Conservation (phyloP, 2,797 vertebrate genomes). For the Erpetoichthys calabaricus region DNA sequence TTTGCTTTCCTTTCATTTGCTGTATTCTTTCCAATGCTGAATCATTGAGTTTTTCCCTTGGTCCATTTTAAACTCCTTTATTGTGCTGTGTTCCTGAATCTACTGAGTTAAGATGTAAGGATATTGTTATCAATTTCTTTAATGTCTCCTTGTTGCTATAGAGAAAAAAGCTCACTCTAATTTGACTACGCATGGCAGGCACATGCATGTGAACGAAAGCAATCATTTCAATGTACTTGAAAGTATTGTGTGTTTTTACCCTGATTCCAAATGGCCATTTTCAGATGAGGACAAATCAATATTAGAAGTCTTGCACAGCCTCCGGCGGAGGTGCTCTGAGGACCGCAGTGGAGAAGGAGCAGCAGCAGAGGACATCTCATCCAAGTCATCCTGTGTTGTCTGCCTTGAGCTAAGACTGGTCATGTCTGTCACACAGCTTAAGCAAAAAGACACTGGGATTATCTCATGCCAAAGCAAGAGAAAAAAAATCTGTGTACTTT, state of each 20-base stretch:
- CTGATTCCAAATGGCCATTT: slow-evolving; percentile 9
- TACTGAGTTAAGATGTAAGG: too few relatives aligned
- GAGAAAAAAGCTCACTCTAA: too few relatives aligned
- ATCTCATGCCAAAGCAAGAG: neutral
- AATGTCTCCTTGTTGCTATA: too few relatives aligned
- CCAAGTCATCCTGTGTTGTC: slow-evolving; percentile 50
- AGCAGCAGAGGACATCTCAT: slow-evolving; percentile 24
- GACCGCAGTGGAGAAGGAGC: slow-evolving; percentile 6
- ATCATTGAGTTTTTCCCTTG: too few relatives aligned
- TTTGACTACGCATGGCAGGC: too few relatives aligned
- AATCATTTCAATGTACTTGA: slow-evolving; percentile 28
- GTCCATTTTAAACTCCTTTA: too few relatives aligned
- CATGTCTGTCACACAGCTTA: slow-evolving; percentile 60
- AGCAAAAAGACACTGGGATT: slow-evolving; percentile 2
- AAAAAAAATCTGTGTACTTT: too few relatives aligned
- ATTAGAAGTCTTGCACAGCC: slow-evolving; percentile 38
- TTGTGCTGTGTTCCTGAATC: too few relatives aligned
- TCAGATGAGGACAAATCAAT: slow-evolving; percentile 42
- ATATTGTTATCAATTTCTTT: too few relatives aligned
- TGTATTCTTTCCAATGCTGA: too few relatives aligned
- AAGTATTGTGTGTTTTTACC: slow-evolving; percentile 2
- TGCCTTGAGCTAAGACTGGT: slow-evolving; percentile 51
- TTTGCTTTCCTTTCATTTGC: too few relatives aligned
- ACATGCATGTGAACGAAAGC: neutral
- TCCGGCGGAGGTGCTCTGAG: slow-evolving; percentile 29